These are phyloP conservation scores for Rhinoraja longicauda DNA, from an alignment of 2,797 vertebrate species.

Conservation along the genomic window DNA sequence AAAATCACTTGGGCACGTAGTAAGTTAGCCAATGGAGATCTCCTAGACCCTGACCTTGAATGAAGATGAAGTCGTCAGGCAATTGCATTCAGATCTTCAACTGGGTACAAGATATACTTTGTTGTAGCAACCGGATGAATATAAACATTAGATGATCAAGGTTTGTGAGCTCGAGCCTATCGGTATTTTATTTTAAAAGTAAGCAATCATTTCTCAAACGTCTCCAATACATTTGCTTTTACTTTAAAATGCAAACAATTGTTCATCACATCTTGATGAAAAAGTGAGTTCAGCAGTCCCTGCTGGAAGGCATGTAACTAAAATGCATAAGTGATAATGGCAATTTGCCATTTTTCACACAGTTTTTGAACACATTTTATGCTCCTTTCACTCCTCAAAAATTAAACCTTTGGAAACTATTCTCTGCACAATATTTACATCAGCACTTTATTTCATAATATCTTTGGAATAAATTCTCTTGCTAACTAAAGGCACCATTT, in stretches of 20 bases:
- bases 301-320: background rate
- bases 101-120: background rate
- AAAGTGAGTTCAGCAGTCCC: background rate
- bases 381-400: background rate
- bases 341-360: slow-evolving; percentile 34
- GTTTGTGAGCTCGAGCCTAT: background rate
- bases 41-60: background rate
- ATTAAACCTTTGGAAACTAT: background rate
- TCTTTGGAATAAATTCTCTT: background rate
- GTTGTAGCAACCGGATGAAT: background rate
- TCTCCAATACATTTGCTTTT: background rate
- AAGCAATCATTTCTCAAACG: background rate
- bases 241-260: background rate
- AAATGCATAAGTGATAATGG: slow-evolving; percentile 26
- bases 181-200: background rate
- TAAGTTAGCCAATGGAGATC: background rate
- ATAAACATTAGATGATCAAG: background rate
- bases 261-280: background rate
- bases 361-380: slow-evolving; percentile 34
- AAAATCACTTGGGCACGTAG: background rate
- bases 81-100: background rate
- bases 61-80: background rate
- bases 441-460: slow-evolving; percentile 9
- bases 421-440: slow-evolving; percentile 7
- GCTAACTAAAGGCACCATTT: background rate